Percentiles rank a stretch among this genome's conserved stretches.
Evolutionary conservation across 2,888 invertebrate species (phyloP).

Genomic region (Mycogona germanica): DNA sequence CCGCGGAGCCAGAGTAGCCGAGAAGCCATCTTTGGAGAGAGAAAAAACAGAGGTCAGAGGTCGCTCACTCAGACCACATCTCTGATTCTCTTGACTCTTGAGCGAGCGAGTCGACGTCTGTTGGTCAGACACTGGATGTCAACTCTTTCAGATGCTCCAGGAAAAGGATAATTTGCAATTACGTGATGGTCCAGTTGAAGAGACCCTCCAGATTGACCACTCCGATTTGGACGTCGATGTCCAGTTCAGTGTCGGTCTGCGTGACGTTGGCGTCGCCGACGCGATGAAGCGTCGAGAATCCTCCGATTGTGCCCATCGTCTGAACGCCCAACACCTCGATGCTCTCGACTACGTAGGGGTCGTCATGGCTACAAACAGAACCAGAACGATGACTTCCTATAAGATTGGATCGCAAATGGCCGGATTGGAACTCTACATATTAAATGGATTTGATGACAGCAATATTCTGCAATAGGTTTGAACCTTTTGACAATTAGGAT

Average conservation of each 20-base stretch:
- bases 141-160: too few species aligned
- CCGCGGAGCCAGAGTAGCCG: neutral
- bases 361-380: neutral
- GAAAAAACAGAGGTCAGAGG: too few species aligned
- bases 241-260: neutral
- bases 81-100: too few species aligned
- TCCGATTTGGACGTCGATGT: neutral
- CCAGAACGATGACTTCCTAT: neutral
- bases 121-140: too few species aligned
- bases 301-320: neutral
- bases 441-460: too few species aligned
- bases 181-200: constrained; percentile 6
- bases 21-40: too few species aligned
- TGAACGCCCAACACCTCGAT: neutral
- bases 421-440: neutral
- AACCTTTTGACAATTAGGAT: too few species aligned
- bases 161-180: neutral
- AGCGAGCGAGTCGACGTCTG: too few species aligned
- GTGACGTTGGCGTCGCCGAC: constrained; percentile 2
- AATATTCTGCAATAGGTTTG: too few species aligned
- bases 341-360: neutral
- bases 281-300: constrained; percentile 4
- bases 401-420: neutral
- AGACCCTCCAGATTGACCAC: neutral
- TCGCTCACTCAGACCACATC: too few species aligned